Evolutionary conservation across 2,113 vertebrate genomes (phyloP), one percentile per base, ranked within the genome.

Genomic region (Gorilla gorilla): DNA sequence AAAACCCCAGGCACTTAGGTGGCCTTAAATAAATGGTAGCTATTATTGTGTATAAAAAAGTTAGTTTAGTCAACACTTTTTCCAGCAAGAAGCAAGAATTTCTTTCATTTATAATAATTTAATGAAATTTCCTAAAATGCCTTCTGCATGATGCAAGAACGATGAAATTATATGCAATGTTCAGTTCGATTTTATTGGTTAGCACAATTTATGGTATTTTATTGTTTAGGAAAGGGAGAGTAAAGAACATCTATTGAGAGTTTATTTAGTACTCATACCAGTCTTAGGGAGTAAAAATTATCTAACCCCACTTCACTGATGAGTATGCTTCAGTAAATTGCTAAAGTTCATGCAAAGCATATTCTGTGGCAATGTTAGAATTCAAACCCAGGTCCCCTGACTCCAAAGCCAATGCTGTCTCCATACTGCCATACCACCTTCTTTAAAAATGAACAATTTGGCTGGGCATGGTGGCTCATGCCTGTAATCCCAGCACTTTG

Each of bases 241-340:
- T 82, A 93, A 95, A 93, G 72, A 86, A 89, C 1, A 66, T 38
- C 17, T 73, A n/a, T 66, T 45, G 68, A 91, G 48, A 90, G 43
- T 72, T 93, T 84, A 66, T 73, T 85, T 88, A 82, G 27, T 80
- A 89, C 68, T 94, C 73, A 68, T 17, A 64, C 86, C 17, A 68
- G 61, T 75, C 35, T 86, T 82, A 83, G 32, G 50, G 64, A 70
- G 27, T 59, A 95, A 83, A 93, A 94, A 93, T 94, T 75, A 89
- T 32, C 30, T 32, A 92, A n/a, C 10, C 8, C 14, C 50, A 59
- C 38, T 93, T 72, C 50, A 30, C 8, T 75, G n/a, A 55, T 78
- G 75, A 92, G 57, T 82, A 61, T 96, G 40, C 3, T 72, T 73
- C 81, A 94, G 25, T 12, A 27, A 90, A 90, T 32, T 93, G 25